Conservation (phyloP, 2,113 vertebrate genomes). For the Cardinalis cardinalis region DNA sequence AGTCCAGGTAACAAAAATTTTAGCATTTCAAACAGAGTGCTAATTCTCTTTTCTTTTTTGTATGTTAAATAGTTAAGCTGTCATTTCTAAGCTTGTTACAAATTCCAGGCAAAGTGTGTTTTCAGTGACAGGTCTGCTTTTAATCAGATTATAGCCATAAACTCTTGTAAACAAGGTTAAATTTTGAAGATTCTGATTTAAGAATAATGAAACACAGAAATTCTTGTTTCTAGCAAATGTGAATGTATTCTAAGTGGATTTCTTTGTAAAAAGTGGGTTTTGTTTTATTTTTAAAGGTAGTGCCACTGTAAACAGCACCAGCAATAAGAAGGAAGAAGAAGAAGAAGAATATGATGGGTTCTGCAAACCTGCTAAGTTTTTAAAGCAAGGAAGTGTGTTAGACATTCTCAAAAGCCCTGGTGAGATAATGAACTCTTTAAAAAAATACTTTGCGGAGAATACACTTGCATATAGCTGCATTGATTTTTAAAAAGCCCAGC, state of each 20-base stretch:
- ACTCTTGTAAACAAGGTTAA: not conserved
- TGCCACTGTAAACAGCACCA: conserved; percentile 56
- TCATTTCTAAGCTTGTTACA: not conserved
- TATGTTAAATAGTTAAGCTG: not conserved
- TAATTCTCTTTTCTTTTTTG: not conserved
- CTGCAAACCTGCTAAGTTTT: conserved; percentile 83
- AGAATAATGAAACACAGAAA: not conserved
- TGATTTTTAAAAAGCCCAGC: not conserved
- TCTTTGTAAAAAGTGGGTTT: not conserved
- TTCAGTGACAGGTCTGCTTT: not conserved
- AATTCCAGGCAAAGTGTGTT: not conserved
- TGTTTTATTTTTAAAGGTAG: conserved; percentile 42
- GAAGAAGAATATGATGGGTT: conserved; percentile 78
- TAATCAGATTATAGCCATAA: not conserved
- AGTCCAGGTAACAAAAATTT: conserved; percentile 70
- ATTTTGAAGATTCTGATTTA: not conserved
- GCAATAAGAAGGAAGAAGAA: conserved; percentile 67
- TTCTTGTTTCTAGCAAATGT: not conserved
- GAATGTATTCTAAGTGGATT: not conserved
- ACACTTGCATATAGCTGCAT: not conserved
- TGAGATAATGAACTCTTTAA: conserved; percentile 61
- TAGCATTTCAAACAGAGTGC: not conserved
- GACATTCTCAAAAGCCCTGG: conserved; percentile 90
- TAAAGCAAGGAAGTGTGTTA: conserved; percentile 94
- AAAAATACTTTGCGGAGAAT: not conserved